Evolutionary conservation across 2,113 vertebrate genomes (phyloP).

Genomic region (Uria lomvia): DNA sequence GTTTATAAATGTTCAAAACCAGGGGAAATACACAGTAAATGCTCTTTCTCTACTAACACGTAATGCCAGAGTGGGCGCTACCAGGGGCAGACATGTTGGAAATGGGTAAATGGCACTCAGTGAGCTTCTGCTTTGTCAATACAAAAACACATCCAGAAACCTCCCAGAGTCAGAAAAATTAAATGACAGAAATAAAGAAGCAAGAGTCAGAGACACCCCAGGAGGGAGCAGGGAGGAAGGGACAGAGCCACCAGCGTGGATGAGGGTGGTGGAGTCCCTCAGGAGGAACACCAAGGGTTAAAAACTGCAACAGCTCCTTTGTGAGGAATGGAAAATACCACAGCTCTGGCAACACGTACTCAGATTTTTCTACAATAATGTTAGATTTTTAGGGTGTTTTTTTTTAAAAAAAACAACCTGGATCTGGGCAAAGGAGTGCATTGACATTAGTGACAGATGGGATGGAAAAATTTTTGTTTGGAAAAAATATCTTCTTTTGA

Average conservation of each 20-base stretch:
- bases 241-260: rapidly evolving
- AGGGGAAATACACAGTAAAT: neutral
- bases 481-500: neutral
- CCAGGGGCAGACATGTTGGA: neutral
- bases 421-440: constrained; percentile 30
- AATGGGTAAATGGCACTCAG: neutral
- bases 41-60: neutral
- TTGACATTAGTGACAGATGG: constrained; percentile 64
- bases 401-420: neutral
- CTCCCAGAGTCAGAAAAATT: neutral
- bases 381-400: neutral
- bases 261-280: rapidly evolving
- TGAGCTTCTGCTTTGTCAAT: neutral
- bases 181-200: neutral
- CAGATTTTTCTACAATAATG: neutral
- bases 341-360: neutral
- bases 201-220: neutral
- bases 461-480: neutral
- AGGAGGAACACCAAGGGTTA: neutral
- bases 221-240: neutral
- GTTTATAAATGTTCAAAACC: neutral
- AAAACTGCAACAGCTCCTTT: neutral
- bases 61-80: neutral
- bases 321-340: neutral
- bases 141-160: neutral